Conservation (phyloP, 2,113 vertebrate species). For the Passer domesticus region DNA sequence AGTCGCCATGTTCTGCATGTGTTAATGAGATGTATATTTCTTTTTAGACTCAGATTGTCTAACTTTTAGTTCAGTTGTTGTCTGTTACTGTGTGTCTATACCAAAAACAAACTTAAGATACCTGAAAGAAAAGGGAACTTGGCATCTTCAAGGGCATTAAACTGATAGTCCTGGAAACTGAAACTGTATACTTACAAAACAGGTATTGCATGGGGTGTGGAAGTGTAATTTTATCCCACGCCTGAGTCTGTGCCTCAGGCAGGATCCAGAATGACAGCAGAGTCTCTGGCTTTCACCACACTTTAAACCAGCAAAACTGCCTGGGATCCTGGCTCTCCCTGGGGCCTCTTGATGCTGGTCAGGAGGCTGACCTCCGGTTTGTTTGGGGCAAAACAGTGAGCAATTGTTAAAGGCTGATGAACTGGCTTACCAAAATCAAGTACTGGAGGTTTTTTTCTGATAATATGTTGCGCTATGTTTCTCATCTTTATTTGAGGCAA, state of each 20-base stretch:
- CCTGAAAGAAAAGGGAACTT: background rate
- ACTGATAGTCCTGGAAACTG: slow-evolving; percentile 14
- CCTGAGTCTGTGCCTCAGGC: background rate
- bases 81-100: background rate
- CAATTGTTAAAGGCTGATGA: background rate
- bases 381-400: background rate
- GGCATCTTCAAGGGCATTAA: background rate
- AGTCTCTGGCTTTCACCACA: background rate
- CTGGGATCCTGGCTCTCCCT: background rate
- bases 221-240: slow-evolving; percentile 15
- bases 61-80: background rate
- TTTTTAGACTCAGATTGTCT: background rate
- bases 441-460: background rate
- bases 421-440: background rate
- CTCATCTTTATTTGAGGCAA: background rate
- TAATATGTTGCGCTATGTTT: background rate
- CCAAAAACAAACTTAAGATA: background rate
- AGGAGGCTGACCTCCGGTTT: background rate
- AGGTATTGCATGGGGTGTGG: slow-evolving; percentile 33
- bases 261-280: background rate
- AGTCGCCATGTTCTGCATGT: background rate
- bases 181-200: slow-evolving; percentile 36
- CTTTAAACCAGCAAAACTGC: background rate
- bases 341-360: background rate
- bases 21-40: background rate